Percentiles rank a stretch among this genome's conserved stretches.
phyloP scores from a whole-genome alignment of 2,113 vertebrate genomes.

The Microtus ochrogaster region DNA sequence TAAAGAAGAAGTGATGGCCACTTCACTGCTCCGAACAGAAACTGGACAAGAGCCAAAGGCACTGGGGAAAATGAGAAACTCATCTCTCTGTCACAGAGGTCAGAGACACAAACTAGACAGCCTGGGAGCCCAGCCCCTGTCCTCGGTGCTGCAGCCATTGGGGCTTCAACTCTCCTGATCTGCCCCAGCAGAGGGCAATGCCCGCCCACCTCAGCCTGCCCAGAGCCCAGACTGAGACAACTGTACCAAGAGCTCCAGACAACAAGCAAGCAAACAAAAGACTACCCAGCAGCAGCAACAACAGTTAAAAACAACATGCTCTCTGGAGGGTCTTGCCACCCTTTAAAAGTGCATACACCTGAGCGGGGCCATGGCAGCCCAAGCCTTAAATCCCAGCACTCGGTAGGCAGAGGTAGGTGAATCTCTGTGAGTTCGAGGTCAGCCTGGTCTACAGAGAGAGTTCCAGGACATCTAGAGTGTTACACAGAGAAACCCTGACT shows the following conservation, averaged over 20 bases:
- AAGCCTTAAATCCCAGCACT: background rate
- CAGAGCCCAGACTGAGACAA: background rate
- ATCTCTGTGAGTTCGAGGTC: background rate
- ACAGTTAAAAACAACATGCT: background rate
- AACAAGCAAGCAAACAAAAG: background rate
- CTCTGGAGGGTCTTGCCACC: background rate
- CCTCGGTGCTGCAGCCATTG: background rate
- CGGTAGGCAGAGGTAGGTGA: background rate
- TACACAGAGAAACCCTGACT: background rate
- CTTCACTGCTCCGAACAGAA: background rate
- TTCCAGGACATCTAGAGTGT: background rate
- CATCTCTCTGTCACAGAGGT: background rate
- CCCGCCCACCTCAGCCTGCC: background rate
- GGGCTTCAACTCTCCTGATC: background rate
- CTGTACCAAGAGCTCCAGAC: background rate
- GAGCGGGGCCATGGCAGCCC: background rate
- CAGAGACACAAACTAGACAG: background rate
- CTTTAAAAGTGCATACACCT: background rate
- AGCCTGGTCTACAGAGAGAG: background rate
- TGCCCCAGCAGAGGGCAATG: constrained; percentile 34
- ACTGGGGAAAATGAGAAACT: background rate
- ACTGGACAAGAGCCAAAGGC: background rate
- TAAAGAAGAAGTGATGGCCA: background rate
- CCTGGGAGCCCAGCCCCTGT: background rate
- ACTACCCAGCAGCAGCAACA: background rate